These are phyloP conservation scores for Cairina moschata DNA, from an alignment of 2,113 vertebrate species.

Conservation along the genomic window DNA sequence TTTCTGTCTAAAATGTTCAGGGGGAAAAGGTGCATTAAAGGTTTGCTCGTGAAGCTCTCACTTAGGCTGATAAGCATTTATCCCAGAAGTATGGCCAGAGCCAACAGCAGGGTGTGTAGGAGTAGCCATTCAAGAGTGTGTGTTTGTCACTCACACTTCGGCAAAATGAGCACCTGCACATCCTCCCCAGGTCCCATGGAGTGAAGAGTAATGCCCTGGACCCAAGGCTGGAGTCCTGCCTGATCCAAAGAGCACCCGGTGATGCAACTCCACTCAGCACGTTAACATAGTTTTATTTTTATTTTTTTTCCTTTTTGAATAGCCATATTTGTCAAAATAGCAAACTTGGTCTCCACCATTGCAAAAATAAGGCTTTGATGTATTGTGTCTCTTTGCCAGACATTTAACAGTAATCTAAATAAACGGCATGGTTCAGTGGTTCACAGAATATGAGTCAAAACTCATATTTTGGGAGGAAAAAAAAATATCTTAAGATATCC, in stretches of 20 bases:
- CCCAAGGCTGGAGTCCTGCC: background rate
- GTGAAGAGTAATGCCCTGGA: background rate
- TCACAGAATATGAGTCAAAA: conserved; percentile 41
- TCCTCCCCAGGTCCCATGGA: background rate
- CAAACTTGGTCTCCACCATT: background rate
- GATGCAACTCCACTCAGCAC: background rate
- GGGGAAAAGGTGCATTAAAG: background rate
- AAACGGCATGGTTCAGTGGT: conserved; percentile 18
- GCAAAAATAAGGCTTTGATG: conserved; percentile 47
- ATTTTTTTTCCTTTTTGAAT: background rate
- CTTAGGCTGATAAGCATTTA: background rate
- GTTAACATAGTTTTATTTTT: background rate
- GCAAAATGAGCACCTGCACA: accelerated
- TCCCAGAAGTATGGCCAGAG: accelerated
- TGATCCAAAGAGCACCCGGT: background rate
- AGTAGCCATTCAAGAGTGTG: accelerated
- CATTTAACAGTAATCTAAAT: conserved; percentile 44
- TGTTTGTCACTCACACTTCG: background rate
- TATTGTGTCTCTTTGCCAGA: conserved; percentile 19
- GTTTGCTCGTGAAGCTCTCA: accelerated
- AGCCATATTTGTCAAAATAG: background rate
- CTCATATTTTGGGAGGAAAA: conserved; percentile 46
- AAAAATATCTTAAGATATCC: background rate
- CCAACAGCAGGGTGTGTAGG: background rate
- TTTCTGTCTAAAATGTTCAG: conserved; percentile 26